Conservation (phyloP, 2,888 invertebrate genomes). For the Cosmopolites sordidus region DNA sequence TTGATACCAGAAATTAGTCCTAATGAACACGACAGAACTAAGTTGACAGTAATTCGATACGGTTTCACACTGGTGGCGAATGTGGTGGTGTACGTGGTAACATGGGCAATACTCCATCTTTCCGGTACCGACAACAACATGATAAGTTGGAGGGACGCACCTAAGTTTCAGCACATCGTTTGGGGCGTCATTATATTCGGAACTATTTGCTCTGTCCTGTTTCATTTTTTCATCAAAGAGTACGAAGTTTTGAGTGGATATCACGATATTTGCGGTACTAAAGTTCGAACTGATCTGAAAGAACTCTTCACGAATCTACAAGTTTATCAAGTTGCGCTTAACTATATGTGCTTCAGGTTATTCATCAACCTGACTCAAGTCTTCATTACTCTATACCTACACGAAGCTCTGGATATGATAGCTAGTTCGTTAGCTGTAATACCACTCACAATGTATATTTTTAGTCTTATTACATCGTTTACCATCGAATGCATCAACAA, state of each 20-base stretch:
- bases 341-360: conserved; percentile 85
- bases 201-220: conserved; percentile 60
- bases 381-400: conserved; percentile 80
- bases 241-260: conserved; percentile 39
- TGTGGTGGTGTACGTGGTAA: conserved; percentile 73
- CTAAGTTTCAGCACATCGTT: conserved; percentile 66
- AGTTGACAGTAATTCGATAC: conserved; percentile 66
- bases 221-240: conserved; percentile 70
- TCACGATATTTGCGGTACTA: conserved; percentile 42
- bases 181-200: conserved; percentile 66
- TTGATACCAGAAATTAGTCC: conserved; percentile 79
- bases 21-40: conserved; percentile 68
- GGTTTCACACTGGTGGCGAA: conserved; percentile 86
- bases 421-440: conserved; percentile 74
- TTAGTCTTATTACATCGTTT: conserved; percentile 74
- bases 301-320: conserved; percentile 39
- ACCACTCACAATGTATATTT: conserved; percentile 77
- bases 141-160: conserved; percentile 62
- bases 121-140: conserved; percentile 57
- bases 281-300: conserved; percentile 38
- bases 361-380: conserved; percentile 83
- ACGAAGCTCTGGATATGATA: conserved; percentile 67
- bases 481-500: conserved; percentile 66
- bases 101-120: conserved; percentile 68
- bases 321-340: conserved; percentile 57